Percentiles rank a stretch among this genome's conserved stretches.
Conservation (phyloP, 2,113 vertebrate species). For the Phylloscopus trochilus region DNA sequence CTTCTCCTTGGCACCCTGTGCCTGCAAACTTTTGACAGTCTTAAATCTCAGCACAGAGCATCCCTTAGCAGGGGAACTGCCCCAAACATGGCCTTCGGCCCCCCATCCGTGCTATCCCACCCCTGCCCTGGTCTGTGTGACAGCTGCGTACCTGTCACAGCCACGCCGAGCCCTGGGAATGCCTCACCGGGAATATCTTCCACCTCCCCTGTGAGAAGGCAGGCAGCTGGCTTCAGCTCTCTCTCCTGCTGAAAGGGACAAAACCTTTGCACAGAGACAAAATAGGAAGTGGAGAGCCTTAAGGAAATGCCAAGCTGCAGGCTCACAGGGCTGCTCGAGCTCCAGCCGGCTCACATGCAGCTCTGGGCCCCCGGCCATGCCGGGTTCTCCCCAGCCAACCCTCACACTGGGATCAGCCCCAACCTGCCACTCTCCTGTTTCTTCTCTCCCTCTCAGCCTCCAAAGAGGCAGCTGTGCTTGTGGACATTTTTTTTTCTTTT, state of each 20-base stretch:
- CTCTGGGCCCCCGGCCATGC: neutral
- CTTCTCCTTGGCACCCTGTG: neutral
- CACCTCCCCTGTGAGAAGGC: neutral
- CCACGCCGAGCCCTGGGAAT: neutral
- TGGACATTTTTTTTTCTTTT: neutral
- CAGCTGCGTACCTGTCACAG: accelerated
- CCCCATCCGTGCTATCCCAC: accelerated
- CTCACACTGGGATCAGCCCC: neutral
- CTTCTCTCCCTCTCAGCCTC: neutral
- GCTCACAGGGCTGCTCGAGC: neutral
- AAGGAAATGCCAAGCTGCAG: neutral
- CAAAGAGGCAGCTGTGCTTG: neutral
- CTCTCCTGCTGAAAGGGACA: neutral
- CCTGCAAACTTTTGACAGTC: neutral
- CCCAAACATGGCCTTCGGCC: accelerated
- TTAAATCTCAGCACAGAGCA: neutral
- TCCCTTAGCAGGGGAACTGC: neutral
- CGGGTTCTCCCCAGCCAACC: neutral
- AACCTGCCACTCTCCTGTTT: accelerated
- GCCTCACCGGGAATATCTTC: neutral
- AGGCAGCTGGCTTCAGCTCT: neutral
- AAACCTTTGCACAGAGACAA: neutral
- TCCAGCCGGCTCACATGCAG: accelerated
- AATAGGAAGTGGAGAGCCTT: neutral
- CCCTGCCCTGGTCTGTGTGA: neutral